Evolutionary conservation across 2,888 invertebrate genomes (phyloP).

Genomic region (Drosophila histrio): DNA sequence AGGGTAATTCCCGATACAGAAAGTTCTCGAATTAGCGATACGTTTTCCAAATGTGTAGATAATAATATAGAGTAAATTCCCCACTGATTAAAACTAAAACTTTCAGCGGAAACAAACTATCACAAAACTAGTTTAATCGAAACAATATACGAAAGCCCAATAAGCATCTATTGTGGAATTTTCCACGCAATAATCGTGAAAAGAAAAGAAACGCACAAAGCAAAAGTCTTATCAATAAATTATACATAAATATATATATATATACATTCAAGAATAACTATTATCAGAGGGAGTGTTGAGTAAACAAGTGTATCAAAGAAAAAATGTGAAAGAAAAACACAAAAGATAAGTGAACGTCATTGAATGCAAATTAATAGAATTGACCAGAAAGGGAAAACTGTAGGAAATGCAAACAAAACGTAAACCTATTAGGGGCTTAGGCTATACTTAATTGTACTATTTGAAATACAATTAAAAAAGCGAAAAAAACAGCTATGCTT

Average conservation of each 20-base stretch:
- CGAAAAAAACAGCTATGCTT: not conserved
- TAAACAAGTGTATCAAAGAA: conserved; percentile 1
- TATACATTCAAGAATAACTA: not conserved
- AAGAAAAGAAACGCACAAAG: conserved; percentile 46
- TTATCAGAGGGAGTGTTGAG: conserved; percentile 2
- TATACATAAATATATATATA: not conserved
- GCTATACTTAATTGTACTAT: not conserved
- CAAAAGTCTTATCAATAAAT: conserved; percentile 50
- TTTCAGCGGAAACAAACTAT: too few species aligned
- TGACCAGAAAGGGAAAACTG: not conserved
- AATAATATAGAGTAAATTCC: too few species aligned
- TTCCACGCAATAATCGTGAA: conserved; percentile 50
- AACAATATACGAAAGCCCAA: not conserved
- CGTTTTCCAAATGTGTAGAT: too few species aligned
- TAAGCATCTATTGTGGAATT: conserved; percentile 49
- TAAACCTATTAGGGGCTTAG: conserved; percentile 14
- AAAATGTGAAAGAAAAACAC: not conserved
- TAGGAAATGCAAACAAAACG: not conserved
- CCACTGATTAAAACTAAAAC: too few species aligned
- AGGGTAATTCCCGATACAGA: too few species aligned
- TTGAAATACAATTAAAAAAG: conserved; percentile 11
- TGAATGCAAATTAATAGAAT: conserved; percentile 19
- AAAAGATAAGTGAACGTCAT: not conserved
- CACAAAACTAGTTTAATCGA: not conserved
- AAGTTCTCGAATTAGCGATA: too few species aligned